Evolutionary conservation across 2,888 invertebrate species (phyloP).

Genomic region (Trissonchulus sp.): DNA sequence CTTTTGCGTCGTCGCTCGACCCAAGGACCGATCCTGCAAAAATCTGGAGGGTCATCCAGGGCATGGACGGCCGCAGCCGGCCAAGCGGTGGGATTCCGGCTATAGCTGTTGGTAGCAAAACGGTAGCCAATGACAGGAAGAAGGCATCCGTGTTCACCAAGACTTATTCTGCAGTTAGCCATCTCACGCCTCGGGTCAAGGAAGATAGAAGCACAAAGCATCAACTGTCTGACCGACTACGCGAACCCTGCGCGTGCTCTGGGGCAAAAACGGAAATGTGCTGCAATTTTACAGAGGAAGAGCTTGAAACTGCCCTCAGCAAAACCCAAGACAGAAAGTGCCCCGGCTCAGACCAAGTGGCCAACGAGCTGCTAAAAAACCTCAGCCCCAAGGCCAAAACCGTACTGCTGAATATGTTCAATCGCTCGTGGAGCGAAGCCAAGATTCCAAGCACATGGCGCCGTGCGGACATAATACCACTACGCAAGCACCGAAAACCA

Average conservation of each 20-base stretch:
- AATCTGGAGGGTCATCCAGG: neutral
- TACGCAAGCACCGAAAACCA: neutral
- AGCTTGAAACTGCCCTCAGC: neutral
- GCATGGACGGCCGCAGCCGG: neutral
- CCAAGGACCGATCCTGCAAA: neutral
- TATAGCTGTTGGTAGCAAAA: no score
- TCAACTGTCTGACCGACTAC: no score
- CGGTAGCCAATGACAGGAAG: no score
- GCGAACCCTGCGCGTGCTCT: no score
- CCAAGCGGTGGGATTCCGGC: no score
- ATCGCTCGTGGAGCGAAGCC: neutral
- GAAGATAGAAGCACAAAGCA: no score
- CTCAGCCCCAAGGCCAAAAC: neutral
- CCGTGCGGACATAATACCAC: no score
- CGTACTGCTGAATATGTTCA: neutral
- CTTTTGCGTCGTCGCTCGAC: no score
- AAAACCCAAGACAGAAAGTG: neutral
- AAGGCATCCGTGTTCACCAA: no score
- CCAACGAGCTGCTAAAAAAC: neutral
- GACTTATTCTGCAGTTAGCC: no score
- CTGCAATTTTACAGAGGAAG: neutral
- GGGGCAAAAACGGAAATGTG: neutral
- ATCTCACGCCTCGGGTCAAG: no score
- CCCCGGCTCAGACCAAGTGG: neutral
- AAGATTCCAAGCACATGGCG: neutral